These are phyloP conservation scores for Porphyrio hochstetteri DNA, from an alignment of 2,113 vertebrate species.

Conservation along the genomic window DNA sequence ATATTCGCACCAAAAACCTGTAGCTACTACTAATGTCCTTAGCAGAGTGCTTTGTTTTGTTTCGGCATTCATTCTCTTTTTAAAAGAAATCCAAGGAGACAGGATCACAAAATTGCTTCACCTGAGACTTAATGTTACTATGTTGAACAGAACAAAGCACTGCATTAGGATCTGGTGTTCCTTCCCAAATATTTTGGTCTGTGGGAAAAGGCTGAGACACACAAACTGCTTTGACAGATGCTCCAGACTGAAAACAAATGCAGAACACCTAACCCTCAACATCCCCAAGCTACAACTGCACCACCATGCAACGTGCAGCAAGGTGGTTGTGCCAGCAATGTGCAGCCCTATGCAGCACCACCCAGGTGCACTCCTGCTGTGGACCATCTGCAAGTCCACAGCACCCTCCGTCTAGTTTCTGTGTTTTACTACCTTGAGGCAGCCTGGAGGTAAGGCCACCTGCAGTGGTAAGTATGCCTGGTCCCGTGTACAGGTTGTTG, in stretches of 20 bases:
- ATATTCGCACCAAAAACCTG: background rate
- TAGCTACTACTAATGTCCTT: background rate
- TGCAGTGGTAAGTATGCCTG: background rate
- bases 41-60: background rate
- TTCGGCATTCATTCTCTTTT: background rate
- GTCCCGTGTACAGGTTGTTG: background rate
- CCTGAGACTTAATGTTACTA: background rate
- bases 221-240: background rate
- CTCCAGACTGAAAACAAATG: background rate
- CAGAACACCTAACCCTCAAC: background rate
- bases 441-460: background rate
- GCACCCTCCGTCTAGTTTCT: background rate
- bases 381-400: accelerated
- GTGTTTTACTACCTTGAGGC: background rate
- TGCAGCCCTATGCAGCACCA: background rate
- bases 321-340: accelerated
- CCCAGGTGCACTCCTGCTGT: accelerated
- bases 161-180: background rate
- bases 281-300: background rate
- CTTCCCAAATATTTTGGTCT: background rate
- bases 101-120: background rate
- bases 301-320: accelerated
- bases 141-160: background rate
- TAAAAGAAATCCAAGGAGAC: background rate
- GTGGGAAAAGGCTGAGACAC: background rate